phyloP scores from a whole-genome alignment of 2,797 vertebrate genomes.

The Spinus olivaceus region DNA sequence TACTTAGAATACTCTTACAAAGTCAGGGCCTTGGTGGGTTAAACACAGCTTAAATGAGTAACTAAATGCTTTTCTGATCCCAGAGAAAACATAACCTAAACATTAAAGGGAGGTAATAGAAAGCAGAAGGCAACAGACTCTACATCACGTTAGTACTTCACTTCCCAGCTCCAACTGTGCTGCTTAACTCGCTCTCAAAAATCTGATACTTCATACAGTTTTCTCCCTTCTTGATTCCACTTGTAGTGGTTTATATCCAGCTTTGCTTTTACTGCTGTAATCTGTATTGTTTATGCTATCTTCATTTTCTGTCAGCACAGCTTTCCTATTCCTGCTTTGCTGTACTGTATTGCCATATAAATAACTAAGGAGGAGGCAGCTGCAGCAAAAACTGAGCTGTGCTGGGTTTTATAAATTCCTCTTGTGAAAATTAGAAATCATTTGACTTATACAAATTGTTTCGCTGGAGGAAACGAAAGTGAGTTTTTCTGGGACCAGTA shows the following conservation, averaged over 20 bases:
- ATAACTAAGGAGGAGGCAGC: constrained; percentile 31
- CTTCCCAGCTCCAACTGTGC: not conserved
- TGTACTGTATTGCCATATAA: constrained; percentile 18
- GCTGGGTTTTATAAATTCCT: constrained; percentile 3
- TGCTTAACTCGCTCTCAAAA: not conserved
- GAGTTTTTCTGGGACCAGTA: not conserved
- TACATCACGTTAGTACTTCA: not conserved
- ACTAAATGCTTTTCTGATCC: not conserved
- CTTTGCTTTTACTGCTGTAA: constrained; percentile 49
- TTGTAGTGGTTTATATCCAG: not conserved
- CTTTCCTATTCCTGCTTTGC: constrained; percentile 4
- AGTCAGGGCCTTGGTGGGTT: not conserved
- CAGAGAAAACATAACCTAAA: not conserved
- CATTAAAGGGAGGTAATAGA: not conserved
- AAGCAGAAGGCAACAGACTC: not conserved
- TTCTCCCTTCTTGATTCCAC: not conserved
- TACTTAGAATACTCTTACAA: not conserved
- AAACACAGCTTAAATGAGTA: not conserved
- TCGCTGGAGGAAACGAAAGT: not conserved
- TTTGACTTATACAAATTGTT: not conserved
- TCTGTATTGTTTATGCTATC: constrained; percentile 49
- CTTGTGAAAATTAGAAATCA: constrained; percentile 22
- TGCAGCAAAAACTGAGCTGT: constrained; percentile 10
- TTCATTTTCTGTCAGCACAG: constrained; percentile 31
- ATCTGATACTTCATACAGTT: not conserved